Evolutionary conservation across 2,888 invertebrate species (phyloP).

Genomic region (Hirtodrosophila cameraria): DNA sequence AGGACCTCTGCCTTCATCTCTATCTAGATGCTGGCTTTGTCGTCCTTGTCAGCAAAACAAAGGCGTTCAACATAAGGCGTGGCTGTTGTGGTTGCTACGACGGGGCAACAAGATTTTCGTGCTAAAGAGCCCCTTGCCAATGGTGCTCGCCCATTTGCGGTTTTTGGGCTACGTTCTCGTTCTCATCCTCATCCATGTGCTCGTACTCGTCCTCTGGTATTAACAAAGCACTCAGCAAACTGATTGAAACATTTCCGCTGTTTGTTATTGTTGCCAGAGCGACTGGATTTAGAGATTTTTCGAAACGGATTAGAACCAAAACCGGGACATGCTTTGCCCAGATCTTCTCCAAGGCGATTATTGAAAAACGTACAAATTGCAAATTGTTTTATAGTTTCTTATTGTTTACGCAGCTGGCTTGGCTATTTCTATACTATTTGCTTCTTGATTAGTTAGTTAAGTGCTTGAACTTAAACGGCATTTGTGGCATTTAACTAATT

Average conservation of each 20-base stretch:
- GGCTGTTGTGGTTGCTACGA: conserved; percentile 61
- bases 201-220: no score
- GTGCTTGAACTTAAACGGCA: conserved; percentile 1
- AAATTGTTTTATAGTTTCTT: conserved; percentile 35
- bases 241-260: conserved; percentile 73
- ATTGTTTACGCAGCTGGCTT: conserved; percentile 36
- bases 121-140: conserved; percentile 59
- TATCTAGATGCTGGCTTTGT: conserved; percentile 24
- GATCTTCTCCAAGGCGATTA: conserved; percentile 51
- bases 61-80: conserved; percentile 47
- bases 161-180: conserved; percentile 12
- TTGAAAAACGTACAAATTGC: conserved; percentile 18
- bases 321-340: conserved; percentile 32
- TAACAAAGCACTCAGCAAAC: conserved; percentile 74
- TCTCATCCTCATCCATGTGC: conserved; percentile 9
- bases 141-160: conserved; percentile 45
- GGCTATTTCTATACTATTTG: background rate
- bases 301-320: conserved; percentile 67
- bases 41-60: conserved; percentile 25
- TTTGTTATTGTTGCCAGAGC: conserved; percentile 62
- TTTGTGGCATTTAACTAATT: conserved; percentile 55
- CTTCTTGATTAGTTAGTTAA: conserved; percentile 18
- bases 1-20: conserved; percentile 10
- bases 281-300: conserved; percentile 72
- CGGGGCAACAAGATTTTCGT: conserved; percentile 37